Evolutionary conservation across 2,113 vertebrate species (phyloP), one percentile per base, ranked within the genome.

Genomic region (Herpetotheres cachinnans): DNA sequence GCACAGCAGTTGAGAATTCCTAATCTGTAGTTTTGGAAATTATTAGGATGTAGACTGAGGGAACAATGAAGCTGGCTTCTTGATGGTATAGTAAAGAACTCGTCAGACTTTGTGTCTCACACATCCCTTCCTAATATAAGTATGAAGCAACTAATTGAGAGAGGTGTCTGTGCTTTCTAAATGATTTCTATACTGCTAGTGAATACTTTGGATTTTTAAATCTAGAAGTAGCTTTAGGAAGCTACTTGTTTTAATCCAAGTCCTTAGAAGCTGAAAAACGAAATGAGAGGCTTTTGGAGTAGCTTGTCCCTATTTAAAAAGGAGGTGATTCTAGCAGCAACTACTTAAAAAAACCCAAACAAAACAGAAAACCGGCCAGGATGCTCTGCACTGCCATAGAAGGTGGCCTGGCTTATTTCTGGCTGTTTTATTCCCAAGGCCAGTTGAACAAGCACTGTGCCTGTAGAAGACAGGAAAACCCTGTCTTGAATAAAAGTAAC

Each of bases 311-410:
- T 86, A 3, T 91, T 89, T 80, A 34, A 91, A 67, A 91, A 83
- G 13, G 76, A 59, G 62, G 18, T 66, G 13, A 76, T 87, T 82
- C 83, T 89, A 81, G 63, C n/a, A 94, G 86, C 29, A 81, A 44
- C 19, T 5, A 26, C 44, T 1, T 17, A 18, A 69, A 67, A 63
- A n/a, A 78, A 12, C 26, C 10, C 46, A 32, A 47, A 36, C 34
- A 25, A 52, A 42, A n/a, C 15, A 17, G 42, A 44, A 1, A 38
- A 2, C 2, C 1, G 13, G 70, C 24, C 84, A 91, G 66, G 74
- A 82, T 85, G 82, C 86, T 95, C 93, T 96, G 92, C 92, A 66
- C 82, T 97, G 90, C 94, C 71, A 46, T 62, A 49, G 70, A 77
- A 83, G 66, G 58, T 82, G 36, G 86, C 91, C 78, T 97, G 93